Base-by-base conservation (phyloP, 2,113 vertebrate genomes). In the Epinephelus cyanopodus region DNA sequence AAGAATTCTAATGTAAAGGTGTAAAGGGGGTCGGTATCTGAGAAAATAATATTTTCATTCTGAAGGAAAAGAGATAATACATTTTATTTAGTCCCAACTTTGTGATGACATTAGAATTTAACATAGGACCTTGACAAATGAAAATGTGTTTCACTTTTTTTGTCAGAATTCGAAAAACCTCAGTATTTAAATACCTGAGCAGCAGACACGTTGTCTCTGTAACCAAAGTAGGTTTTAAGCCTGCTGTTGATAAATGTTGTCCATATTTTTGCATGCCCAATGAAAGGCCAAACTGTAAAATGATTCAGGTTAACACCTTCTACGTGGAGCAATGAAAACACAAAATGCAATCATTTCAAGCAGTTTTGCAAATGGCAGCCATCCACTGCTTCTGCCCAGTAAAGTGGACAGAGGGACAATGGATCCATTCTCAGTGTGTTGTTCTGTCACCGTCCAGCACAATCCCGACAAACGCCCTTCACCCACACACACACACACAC, bases 401-500 rank as follows among this genome's bases (percentile, higher is more conserved):
- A 5, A 48, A 84, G 81, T 67, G 13, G 68, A 77, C 68, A 33
- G 58, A 64, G 64, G 25, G 58, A 95, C 93, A 94, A 95, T 93
- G 83, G 63, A 50, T 52, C 84, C 84, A 89, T 95, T 94, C 85
- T 90, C 70, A 52, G 10, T 77, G 79, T 71, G 76, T 75, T 76
- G 75, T 86, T 90, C 82, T 81, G 82, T 83, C 83, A 65, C 87
- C 57, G 23, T 91, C 85, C 86, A 85, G 72, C 83, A 93, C 85
- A 87, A 82, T 66, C 84, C 77, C 78, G 84, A 9, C 67, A 56
- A 25, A 6, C 18, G 19, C 29, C 63, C 58, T 53, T 48, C 64
- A n/a, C 25, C 54, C 80, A 19, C 78, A 39, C 61, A 61, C 52
- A 3, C 29, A 4, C n/a, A n/a, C 65, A 62, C 76, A 17, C 60